A percentile compares a stretch with the other conserved stretches of the same genome.
These are phyloP conservation scores for Aldabrachelys gigantea DNA, from an alignment of 2,113 vertebrate species.

Conservation along the genomic window DNA sequence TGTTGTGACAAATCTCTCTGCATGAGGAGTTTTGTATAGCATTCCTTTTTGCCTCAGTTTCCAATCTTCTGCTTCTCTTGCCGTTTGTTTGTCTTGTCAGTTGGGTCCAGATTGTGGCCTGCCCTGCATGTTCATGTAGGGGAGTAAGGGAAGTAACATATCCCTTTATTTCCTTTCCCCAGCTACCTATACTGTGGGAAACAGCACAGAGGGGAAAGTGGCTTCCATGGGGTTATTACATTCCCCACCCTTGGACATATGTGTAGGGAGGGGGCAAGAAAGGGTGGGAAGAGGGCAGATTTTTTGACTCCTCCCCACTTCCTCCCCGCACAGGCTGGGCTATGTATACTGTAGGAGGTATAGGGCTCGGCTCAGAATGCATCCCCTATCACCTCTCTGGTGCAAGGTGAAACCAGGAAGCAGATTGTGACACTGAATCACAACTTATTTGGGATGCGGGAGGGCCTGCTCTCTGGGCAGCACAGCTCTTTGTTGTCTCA, in stretches of 20 bases:
- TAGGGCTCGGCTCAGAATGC: fast-evolving
- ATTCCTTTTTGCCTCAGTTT: neutral
- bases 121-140: neutral
- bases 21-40: fast-evolving
- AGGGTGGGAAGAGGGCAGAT: neutral
- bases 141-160: neutral
- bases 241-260: neutral
- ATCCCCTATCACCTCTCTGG: fast-evolving
- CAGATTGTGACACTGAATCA: neutral
- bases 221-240: fast-evolving
- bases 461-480: neutral
- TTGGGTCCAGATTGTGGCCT: neutral
- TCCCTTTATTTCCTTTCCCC: fast-evolving
- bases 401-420: neutral
- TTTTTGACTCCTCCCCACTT: neutral
- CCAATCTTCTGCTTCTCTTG: fast-evolving
- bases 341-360: neutral
- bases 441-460: neutral
- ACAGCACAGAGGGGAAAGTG: neutral
- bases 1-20: neutral
- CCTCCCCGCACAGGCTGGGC: no score
- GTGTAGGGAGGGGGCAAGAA: neutral
- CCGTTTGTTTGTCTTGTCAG: neutral
- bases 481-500: neutral
- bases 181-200: neutral